Evolutionary conservation across 2,888 invertebrate species (phyloP).

Genomic region (Tetropium fuscum): DNA sequence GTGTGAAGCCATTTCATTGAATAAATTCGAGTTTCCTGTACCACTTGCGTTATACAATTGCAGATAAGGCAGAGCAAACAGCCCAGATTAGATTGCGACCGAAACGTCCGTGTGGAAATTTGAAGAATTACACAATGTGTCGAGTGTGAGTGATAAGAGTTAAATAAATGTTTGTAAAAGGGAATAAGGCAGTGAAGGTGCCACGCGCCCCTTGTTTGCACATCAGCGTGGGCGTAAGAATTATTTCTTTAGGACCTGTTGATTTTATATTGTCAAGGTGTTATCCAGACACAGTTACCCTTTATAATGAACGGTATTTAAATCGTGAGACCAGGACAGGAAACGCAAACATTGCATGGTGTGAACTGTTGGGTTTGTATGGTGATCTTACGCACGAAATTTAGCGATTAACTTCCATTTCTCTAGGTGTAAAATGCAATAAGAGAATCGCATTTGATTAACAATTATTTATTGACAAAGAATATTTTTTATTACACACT

Average conservation of each 20-base stretch:
- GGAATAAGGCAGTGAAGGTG: constrained; percentile 40
- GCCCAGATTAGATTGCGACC: constrained; percentile 44
- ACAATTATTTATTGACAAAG: too few species aligned
- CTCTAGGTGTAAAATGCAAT: not conserved
- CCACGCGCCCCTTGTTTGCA: constrained; percentile 52
- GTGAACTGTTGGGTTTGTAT: constrained; percentile 17
- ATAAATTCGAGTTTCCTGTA: constrained; percentile 34
- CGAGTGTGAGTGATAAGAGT: constrained; percentile 25
- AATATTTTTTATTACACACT: too few species aligned
- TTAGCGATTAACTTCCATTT: constrained; percentile 4
- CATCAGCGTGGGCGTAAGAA: constrained; percentile 53
- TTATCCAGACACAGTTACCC: constrained; percentile 40
- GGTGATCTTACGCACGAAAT: constrained; percentile 2
- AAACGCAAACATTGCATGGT: constrained; percentile 33
- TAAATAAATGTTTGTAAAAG: constrained; percentile 41
- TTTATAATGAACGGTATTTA: constrained; percentile 29
- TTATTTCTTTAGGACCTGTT: constrained; percentile 53
- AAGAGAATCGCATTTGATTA: too few species aligned
- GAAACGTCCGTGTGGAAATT: constrained; percentile 37
- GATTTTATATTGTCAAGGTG: constrained; percentile 49
- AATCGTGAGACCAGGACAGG: constrained; percentile 32
- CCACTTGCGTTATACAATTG: constrained; percentile 27
- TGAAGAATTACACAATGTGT: constrained; percentile 34
- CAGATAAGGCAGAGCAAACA: constrained; percentile 40
- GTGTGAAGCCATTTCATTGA: too few species aligned